Evolutionary conservation across 2,888 invertebrate species (phyloP).

Genomic region (Phytoseiulus persimilis): DNA sequence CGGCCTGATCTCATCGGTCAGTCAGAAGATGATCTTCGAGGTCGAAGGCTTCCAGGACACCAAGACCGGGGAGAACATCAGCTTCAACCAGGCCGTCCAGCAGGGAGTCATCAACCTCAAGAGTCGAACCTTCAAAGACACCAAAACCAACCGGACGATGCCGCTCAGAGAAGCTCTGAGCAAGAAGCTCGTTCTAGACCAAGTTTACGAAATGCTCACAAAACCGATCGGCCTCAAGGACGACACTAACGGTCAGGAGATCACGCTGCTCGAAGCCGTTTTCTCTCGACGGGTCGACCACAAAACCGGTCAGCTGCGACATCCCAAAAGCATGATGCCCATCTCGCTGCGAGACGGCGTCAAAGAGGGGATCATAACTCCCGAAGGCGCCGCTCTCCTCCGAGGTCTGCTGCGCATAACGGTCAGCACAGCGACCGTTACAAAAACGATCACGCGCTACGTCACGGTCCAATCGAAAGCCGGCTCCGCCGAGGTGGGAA

Average conservation of each 20-base stretch:
- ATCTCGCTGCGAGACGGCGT: slow-evolving; percentile 76
- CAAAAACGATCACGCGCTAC: slow-evolving; percentile 71
- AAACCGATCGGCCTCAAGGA: slow-evolving; percentile 68
- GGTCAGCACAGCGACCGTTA: slow-evolving; percentile 75
- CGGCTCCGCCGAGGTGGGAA: slow-evolving; percentile 52
- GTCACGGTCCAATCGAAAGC: slow-evolving; percentile 67
- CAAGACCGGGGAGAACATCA: slow-evolving; percentile 63
- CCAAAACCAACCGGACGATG: slow-evolving; percentile 46
- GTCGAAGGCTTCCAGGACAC: slow-evolving; percentile 80
- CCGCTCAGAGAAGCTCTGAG: slow-evolving; percentile 49
- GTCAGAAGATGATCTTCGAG: slow-evolving; percentile 78
- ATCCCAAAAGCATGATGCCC: slow-evolving; percentile 62
- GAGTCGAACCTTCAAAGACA: slow-evolving; percentile 46
- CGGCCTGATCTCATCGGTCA: slow-evolving; percentile 76
- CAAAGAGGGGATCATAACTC: slow-evolving; percentile 70
- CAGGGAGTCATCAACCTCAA: slow-evolving; percentile 74
- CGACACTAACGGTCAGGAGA: slow-evolving; percentile 62
- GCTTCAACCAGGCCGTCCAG: slow-evolving; percentile 76
- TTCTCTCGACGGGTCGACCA: slow-evolving; percentile 77
- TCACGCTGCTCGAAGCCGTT: slow-evolving; percentile 78
- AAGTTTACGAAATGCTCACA: slow-evolving; percentile 64
- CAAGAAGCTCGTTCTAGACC: slow-evolving; percentile 50
- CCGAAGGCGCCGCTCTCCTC: slow-evolving; percentile 74
- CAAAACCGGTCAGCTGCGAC: slow-evolving; percentile 72
- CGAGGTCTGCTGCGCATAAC: slow-evolving; percentile 78